Conservation (phyloP, 1,140 invertebrate species). For the Arctopsyche grandis region DNA sequence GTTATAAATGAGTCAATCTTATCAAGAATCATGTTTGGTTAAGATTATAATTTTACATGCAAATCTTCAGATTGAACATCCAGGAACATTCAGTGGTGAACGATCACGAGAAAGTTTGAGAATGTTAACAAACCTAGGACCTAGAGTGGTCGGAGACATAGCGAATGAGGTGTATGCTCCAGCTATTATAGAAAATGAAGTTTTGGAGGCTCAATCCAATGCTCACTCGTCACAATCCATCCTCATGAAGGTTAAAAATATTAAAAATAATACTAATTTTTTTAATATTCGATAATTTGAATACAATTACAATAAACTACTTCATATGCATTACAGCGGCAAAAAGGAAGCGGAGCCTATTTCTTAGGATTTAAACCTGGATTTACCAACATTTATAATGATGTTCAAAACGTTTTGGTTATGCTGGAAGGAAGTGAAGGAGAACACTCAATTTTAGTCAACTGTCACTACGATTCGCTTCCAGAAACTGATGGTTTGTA, state of each 20-base stretch:
- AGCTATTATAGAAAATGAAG: slow-evolving; percentile 24
- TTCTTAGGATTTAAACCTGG: slow-evolving; percentile 60
- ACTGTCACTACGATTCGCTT: slow-evolving; percentile 85
- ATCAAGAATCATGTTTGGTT: background rate
- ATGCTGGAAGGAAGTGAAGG: slow-evolving; percentile 69
- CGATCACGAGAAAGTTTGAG: background rate
- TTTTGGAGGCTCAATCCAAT: background rate
- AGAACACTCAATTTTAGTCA: slow-evolving; percentile 73
- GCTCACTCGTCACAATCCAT: slow-evolving; percentile 20
- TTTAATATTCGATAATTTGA: background rate
- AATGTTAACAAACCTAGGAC: slow-evolving; percentile 22
- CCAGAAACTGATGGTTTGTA: slow-evolving; percentile 71
- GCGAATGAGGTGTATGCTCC: slow-evolving; percentile 27
- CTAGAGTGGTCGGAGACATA: slow-evolving; percentile 18
- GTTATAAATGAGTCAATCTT: background rate
- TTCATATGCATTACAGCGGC: slow-evolving; percentile 41
- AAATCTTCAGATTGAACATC: slow-evolving; percentile 3
- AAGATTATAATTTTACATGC: background rate
- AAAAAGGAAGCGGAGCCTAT: slow-evolving; percentile 63
- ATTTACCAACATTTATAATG: slow-evolving; percentile 66
- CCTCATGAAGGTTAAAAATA: background rate
- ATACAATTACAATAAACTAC: background rate
- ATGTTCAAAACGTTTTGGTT: slow-evolving; percentile 75
- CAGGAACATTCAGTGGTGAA: slow-evolving; percentile 29
- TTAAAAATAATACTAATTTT: too few species aligned